Evolutionary conservation across 2,113 vertebrate genomes (phyloP).

Genomic region (Crypturellus undulatus): DNA sequence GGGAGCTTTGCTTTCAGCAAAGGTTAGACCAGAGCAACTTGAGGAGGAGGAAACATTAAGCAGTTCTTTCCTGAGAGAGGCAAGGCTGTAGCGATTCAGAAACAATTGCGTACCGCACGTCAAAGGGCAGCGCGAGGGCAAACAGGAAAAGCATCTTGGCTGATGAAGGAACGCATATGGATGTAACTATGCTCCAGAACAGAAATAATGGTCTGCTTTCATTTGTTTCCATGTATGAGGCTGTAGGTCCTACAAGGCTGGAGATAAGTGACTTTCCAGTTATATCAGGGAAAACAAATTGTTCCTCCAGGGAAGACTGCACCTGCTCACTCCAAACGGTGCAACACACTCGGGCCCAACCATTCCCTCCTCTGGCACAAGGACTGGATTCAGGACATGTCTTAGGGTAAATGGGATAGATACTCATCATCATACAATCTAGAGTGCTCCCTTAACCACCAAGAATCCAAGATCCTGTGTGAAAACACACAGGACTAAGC

Average conservation of each 20-base stretch:
- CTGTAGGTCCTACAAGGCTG: background rate
- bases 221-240: background rate
- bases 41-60: background rate
- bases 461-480: background rate
- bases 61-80: background rate
- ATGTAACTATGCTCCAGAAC: background rate
- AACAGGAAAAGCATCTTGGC: background rate
- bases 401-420: background rate
- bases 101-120: background rate
- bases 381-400: background rate
- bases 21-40: background rate
- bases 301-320: background rate
- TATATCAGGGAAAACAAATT: background rate
- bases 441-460: background rate
- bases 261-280: background rate
- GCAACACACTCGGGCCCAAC: background rate
- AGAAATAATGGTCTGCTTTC: background rate
- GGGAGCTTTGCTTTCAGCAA: conserved; percentile 17
- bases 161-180: background rate
- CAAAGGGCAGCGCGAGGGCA: background rate
- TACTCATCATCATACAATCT: background rate
- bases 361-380: background rate
- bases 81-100: background rate
- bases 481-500: background rate
- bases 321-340: background rate